Percentiles rank a stretch among this genome's conserved stretches.
Conservation (phyloP, 2,113 vertebrate genomes). For the Tragelaphus imberbis region DNA sequence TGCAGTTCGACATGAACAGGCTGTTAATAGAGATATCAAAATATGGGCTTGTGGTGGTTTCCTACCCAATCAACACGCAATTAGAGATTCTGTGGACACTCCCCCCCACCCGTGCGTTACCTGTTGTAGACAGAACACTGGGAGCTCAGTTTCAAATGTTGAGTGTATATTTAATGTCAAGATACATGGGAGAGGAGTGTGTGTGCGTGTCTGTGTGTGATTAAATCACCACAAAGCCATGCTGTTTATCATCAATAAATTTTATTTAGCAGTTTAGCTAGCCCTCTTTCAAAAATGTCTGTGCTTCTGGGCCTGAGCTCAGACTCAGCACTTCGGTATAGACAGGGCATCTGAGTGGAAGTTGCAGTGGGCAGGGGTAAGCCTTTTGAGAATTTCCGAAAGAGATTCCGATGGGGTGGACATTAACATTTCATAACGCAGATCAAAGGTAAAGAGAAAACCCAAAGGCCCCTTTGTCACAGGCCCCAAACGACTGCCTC, state of each 20-base stretch:
- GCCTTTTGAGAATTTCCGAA: conserved; percentile 73
- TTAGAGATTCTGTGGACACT: conserved; percentile 71
- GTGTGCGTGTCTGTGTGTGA: conserved; percentile 71
- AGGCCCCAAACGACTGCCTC: conserved; percentile 71
- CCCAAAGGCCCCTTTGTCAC: conserved; percentile 75
- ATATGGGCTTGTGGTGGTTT: conserved; percentile 78
- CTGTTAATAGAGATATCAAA: conserved; percentile 87
- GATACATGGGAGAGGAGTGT: conserved; percentile 57
- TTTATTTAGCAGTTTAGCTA: conserved; percentile 74
- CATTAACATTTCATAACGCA: conserved; percentile 83
- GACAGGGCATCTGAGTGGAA: conserved; percentile 67
- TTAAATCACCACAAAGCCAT: conserved; percentile 62
- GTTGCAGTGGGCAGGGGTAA: conserved; percentile 59
- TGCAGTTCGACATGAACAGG: conserved; percentile 84
- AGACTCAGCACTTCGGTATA: conserved; percentile 71
- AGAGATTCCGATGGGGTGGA: conserved; percentile 69
- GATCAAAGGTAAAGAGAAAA: conserved; percentile 80
- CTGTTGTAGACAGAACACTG: not conserved
- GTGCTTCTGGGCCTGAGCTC: conserved; percentile 74
- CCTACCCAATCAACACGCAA: conserved; percentile 79
- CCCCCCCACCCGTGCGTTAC: conserved; percentile 45
- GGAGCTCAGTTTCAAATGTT: not conserved
- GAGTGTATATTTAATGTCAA: not conserved
- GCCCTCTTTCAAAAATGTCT: conserved; percentile 74
- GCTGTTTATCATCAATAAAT: conserved; percentile 76